Percentiles rank a stretch among this genome's conserved stretches.
Conservation (phyloP, 2,113 vertebrate genomes). For the Ondatra zibethicus region DNA sequence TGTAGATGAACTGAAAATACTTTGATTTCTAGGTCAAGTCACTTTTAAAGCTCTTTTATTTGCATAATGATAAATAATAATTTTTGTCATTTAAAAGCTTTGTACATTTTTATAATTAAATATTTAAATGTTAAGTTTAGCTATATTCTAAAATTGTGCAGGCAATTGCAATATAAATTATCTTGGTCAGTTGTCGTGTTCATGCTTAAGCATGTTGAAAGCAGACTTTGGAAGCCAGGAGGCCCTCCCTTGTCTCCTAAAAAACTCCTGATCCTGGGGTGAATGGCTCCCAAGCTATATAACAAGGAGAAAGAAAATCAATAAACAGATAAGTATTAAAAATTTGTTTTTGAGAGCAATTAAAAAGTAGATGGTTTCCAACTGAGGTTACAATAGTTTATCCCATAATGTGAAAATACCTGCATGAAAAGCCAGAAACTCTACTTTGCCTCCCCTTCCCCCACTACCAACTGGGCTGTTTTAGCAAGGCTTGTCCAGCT, state of each 20-base stretch:
- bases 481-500: background rate
- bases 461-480: background rate
- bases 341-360: background rate
- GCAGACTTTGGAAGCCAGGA: background rate
- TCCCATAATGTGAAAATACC: background rate
- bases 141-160: background rate
- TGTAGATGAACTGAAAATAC: background rate
- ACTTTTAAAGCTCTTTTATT: constrained; percentile 22
- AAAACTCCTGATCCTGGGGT: background rate
- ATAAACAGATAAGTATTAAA: background rate
- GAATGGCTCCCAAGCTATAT: background rate
- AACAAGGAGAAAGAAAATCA: background rate
- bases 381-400: background rate
- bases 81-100: background rate
- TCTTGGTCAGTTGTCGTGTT: background rate
- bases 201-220: background rate
- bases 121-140: background rate
- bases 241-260: background rate
- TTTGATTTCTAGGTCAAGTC: constrained; percentile 35
- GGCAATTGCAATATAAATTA: background rate
- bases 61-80: constrained; percentile 16
- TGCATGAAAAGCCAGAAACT: background rate
- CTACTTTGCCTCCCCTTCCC: background rate
- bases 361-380: background rate
- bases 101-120: background rate